phyloP scores from a whole-genome alignment of 2,888 invertebrate genomes.

The Sphinx pinastri region DNA sequence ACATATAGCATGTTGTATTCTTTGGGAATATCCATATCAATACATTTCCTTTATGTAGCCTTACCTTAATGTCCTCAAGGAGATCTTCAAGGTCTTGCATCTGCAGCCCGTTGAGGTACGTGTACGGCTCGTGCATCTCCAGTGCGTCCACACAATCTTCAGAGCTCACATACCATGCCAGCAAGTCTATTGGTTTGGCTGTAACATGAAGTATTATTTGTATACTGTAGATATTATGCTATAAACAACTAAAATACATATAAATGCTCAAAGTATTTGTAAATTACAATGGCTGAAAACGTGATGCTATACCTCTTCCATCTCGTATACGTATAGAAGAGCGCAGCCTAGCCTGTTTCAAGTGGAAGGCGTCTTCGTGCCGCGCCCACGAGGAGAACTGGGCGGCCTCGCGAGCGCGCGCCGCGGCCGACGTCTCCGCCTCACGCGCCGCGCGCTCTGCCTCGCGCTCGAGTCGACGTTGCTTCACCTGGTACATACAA shows the following conservation, averaged over 20 bases:
- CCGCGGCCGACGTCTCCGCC: constrained; percentile 88
- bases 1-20: too few relatives aligned
- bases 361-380: constrained; percentile 98
- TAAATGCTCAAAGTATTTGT: too few relatives aligned
- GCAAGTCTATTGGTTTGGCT: constrained; percentile 98
- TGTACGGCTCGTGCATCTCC: constrained; percentile 99
- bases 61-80: constrained; percentile 95
- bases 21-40: too few relatives aligned
- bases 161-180: constrained; percentile 97
- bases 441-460: constrained; percentile 92
- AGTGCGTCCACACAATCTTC: constrained; percentile 94
- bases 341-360: constrained; percentile 96
- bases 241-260: too few relatives aligned
- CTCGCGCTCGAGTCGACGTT: constrained; percentile 94
- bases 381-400: constrained; percentile 96
- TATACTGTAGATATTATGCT: too few relatives aligned
- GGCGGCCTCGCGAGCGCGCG: constrained; percentile 94
- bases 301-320: constrained; percentile 86
- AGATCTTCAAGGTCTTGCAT: constrained; percentile 97
- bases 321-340: constrained; percentile 98
- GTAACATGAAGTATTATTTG: constrained; percentile 36
- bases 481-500: constrained; percentile 87
- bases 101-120: constrained; percentile 95
- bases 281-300: not conserved
- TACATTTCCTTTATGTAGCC: too few relatives aligned